Evolutionary conservation across 2,888 invertebrate genomes (phyloP).

Genomic region (Sylvicola cinctus): DNA sequence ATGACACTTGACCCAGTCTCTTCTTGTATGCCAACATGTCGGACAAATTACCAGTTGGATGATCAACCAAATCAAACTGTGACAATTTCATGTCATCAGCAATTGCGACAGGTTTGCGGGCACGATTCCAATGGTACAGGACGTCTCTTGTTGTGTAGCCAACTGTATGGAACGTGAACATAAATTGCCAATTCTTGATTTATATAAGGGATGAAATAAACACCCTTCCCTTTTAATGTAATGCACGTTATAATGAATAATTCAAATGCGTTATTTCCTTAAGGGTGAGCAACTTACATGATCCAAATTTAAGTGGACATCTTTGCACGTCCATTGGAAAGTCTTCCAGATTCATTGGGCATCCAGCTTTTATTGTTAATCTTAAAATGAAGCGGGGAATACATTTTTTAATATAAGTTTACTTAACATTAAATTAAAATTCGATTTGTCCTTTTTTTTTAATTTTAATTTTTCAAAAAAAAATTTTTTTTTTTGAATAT

Average conservation of each 20-base stretch:
- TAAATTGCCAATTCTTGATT: too few species aligned
- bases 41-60: constrained; percentile 48
- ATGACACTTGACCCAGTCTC: constrained; percentile 11
- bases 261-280: too few species aligned
- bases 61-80: constrained; percentile 62
- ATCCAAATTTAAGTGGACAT: constrained; percentile 60
- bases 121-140: constrained; percentile 50
- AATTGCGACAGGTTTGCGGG: constrained; percentile 45
- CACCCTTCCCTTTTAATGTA: too few species aligned
- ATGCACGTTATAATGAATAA: too few species aligned
- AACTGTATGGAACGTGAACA: constrained; percentile 26
- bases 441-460: too few species aligned
- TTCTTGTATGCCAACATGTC: constrained; percentile 10
- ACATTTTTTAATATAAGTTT: too few species aligned
- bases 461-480: too few species aligned
- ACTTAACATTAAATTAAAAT: too few species aligned
- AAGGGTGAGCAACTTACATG: constrained; percentile 40
- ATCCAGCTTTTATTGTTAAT: constrained; percentile 63
- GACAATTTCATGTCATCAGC: constrained; percentile 67
- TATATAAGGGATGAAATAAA: too few species aligned
- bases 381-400: too few species aligned
- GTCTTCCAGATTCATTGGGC: constrained; percentile 67
- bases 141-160: constrained; percentile 55
- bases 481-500: too few species aligned
- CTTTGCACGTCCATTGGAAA: constrained; percentile 73